Evolutionary conservation across 2,797 vertebrate species (phyloP), one percentile per base, ranked within the genome.

Genomic region (Mormyrus proboscirostris): DNA sequence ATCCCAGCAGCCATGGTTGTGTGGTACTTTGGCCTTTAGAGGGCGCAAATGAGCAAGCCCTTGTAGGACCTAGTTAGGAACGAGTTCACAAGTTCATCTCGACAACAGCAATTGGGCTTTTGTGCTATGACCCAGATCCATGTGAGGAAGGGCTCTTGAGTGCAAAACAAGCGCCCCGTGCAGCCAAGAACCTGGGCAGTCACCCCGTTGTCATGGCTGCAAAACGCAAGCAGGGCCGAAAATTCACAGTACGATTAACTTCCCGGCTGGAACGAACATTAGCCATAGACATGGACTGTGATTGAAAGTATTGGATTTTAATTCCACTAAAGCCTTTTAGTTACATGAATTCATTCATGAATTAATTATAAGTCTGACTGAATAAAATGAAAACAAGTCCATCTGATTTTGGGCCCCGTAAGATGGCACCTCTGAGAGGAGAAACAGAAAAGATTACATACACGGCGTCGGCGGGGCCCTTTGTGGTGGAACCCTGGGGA

Each of bases 81-180:
- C n/a, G 50, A 53, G 50, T 86, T 86, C 83, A 86, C 47, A 51
- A 86, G 50, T 86, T 86, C 83, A 86, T 14, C 50, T 53, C 47
- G 5, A 49, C 47, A 53, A 29, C 47, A 51, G 83, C n/a, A 53
- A 86, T 86, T 50, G 83, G 83, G 47, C 83, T 53, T 51, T 53
- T 86, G 83, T 86, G 47, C 50, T 25, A 33, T 86, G 83, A 29
- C 83, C 50, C 83, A 86, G 83, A 86, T 86, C 19, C 47, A 29
- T 86, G 25, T 14, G 50, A 86, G 50, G 29, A 47, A 25, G 83
- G 47, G 19, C 50, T 51, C 25, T n/a, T 6, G 25, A 50, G 50
- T 86, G 83, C 38, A 41, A 79, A 79, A 51, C 50, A 86, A 86
- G 83, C 8, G 12, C 50, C 50, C 50, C 83, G 10, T 86, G 83